Evolutionary conservation across 2,888 invertebrate species (phyloP), one percentile per base, ranked within the genome.

Genomic region (Bellardia bayeri): DNA sequence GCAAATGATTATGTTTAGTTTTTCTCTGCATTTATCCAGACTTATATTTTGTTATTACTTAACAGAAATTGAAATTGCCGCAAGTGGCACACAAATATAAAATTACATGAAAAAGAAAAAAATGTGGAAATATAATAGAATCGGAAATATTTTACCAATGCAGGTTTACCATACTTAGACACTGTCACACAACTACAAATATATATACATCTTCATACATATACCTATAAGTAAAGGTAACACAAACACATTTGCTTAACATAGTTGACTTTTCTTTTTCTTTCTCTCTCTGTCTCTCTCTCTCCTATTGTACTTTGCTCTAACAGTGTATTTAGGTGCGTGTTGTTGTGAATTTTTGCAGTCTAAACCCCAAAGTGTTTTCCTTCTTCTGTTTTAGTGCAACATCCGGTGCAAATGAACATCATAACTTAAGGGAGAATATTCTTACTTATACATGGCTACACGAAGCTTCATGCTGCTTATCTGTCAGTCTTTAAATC

Each of bases 361-460:
- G 45, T 45, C 51, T 16, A 71, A 81, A 76, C n/a, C 49, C 23
- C 68, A 84, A 64, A 82, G 66, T 80, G 68, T 64, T 11, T 45
- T 45, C 13, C 13, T 13, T 13, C 13, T 82, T 87, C 5, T 75
- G 82, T 85, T 69, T 85, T 58, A 79, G 82, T 85, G 75, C 78
- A 85, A 79, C 85, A 87, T 87, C 87, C 85, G 87, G 68, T 79
- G 78, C 74, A 87, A 87, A 85, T 79, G 79, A 75, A 64, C 75
- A 74, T 82, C 81, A 84, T 78, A 78, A 87, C 69, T 75, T 85
- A 33, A 71, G 79, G 82, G 74, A 56, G 54, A 45, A 54, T 45
- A 54, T 66, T 58, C 9, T n/a, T 58, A 16, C 49, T 66, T 74
- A 45, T 37, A n/a, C 30, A 40, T 66, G 45, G 64, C 72, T 72